Percentiles rank a stretch among this genome's conserved stretches.
phyloP scores from a whole-genome alignment of 2,888 invertebrate species.

The Ennomos quercinarius region DNA sequence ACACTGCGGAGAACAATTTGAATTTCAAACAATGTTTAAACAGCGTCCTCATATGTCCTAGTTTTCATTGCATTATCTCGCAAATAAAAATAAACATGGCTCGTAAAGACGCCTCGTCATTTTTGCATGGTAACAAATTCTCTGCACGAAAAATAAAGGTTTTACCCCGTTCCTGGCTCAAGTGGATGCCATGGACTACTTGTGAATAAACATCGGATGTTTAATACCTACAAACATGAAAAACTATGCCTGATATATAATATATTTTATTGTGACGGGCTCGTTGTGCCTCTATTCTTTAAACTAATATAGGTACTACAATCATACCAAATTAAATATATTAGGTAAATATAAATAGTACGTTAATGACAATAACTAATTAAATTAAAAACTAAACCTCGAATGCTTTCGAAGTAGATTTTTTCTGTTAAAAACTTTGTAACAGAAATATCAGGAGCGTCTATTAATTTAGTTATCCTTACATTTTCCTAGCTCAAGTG shows the following conservation, averaged over 20 bases:
- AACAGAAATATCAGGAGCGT: not conserved
- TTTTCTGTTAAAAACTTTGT: too few relatives aligned
- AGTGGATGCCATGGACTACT: slow-evolving; percentile 4
- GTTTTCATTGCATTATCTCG: slow-evolving; percentile 22
- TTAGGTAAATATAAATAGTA: too few relatives aligned
- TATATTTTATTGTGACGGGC: too few relatives aligned
- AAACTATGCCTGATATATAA: too few relatives aligned
- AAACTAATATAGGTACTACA: too few relatives aligned
- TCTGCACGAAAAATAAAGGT: slow-evolving; percentile 26
- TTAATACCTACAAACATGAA: not conserved
- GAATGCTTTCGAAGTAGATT: too few relatives aligned
- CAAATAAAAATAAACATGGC: slow-evolving; percentile 23
- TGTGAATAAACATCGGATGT: not conserved
- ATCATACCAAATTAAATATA: too few relatives aligned
- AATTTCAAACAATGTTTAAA: slow-evolving; percentile 23
- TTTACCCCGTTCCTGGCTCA: slow-evolving; percentile 13
- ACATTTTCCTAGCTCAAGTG: slow-evolving; percentile 17
- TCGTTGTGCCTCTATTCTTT: too few relatives aligned
- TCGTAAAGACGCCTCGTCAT: slow-evolving; percentile 19
- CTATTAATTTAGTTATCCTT: not conserved
- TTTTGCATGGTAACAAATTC: slow-evolving; percentile 25
- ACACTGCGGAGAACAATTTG: slow-evolving; percentile 14
- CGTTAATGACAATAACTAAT: too few relatives aligned
- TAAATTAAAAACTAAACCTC: too few relatives aligned
- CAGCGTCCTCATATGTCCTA: slow-evolving; percentile 11